A percentile compares a stretch with the other conserved stretches of the same genome.
phyloP scores from a whole-genome alignment of 1,140 invertebrate genomes.

The fruit fly (Drosophila melanogaster) region DNA sequence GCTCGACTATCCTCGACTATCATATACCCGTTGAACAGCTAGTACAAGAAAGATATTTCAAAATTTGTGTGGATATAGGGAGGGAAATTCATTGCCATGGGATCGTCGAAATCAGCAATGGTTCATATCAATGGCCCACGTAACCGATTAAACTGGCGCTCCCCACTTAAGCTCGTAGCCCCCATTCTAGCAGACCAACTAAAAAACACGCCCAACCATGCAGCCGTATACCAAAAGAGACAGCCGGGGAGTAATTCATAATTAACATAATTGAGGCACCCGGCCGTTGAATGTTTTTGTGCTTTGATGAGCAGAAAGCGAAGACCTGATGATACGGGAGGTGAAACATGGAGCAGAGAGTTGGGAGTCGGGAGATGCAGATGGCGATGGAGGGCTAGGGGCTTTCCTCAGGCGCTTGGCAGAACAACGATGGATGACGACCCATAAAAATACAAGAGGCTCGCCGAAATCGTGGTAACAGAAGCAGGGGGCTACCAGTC shows the following conservation, averaged over 20 bases:
- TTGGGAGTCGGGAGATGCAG: neutral
- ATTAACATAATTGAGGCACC: constrained; percentile 53
- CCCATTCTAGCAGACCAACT: neutral
- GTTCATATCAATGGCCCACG: constrained; percentile 44
- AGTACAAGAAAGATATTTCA: too few relatives aligned
- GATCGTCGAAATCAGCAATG: constrained; percentile 21
- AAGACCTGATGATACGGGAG: constrained; percentile 14
- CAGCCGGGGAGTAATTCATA: constrained; percentile 42
- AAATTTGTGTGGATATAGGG: too few relatives aligned
- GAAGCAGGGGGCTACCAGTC: constrained; percentile 10
- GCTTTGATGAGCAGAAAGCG: constrained; percentile 53
- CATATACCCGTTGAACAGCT: too few relatives aligned
- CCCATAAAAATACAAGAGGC: constrained; percentile 37
- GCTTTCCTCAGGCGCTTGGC: constrained; percentile 7
- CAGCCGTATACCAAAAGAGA: constrained; percentile 23
- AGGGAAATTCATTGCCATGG: constrained; percentile 25
- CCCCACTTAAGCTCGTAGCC: neutral
- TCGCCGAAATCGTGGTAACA: neutral
- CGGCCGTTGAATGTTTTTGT: constrained; percentile 51
- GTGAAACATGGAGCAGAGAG: neutral
- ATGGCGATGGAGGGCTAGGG: neutral
- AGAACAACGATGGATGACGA: constrained; percentile 41
- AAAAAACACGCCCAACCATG: neutral
- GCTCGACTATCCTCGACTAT: too few relatives aligned
- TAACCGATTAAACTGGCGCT: constrained; percentile 31